Evolutionary conservation across 64 coral and sea anemone species (phyloP), one percentile per base, ranked within the genome.

Genomic region (Pocillopora verrucosa): DNA sequence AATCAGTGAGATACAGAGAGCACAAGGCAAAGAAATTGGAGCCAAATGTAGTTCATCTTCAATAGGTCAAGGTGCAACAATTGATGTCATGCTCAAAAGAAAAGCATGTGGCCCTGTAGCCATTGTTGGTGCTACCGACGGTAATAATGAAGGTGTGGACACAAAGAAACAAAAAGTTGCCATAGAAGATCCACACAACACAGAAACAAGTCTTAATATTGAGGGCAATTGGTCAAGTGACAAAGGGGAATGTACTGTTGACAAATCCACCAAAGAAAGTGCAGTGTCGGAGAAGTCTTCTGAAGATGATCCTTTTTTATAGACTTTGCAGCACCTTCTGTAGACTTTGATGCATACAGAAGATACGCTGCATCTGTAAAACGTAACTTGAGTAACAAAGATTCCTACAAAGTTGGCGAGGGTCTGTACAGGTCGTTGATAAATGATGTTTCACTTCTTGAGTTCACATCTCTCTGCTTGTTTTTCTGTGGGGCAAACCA

Each of bases 381-480:
- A 45, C 67, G 35, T 45, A 86, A 86, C 56, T 86, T 86, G 65
- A 86, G 83, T 86, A 34, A 86, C 60, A 86, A 86, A 30, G 30
- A 30, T 30, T 30, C 30, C 70, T 68, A 38, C 36, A 86, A 86
- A 86, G 83, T 69, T 25, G 65, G 70, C 36, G 74, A 73, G 76
- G 87, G 87, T 60, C 87, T 88, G 51, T 88, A 88, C 69, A 59
- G 51, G 60, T 88, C 87, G 34, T 73, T 77, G 56, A 77, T 88
- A 88, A 89, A 77, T 77, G 77, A 70, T 45, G 72, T 85, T 85
- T 85, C 82, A 70, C 38, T 90, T 67, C 45, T 57, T 83, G 79
- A 90, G 89, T 90, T 90, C 70, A 90, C 83, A 75, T 73, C 78
- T 73, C 83, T 82, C 73, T 83, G 89, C 74, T 79, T 72, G 83